Evolutionary conservation across 2,888 invertebrate species (phyloP), one percentile per base, ranked within the genome.

Genomic region (Andrena trimmerana): DNA sequence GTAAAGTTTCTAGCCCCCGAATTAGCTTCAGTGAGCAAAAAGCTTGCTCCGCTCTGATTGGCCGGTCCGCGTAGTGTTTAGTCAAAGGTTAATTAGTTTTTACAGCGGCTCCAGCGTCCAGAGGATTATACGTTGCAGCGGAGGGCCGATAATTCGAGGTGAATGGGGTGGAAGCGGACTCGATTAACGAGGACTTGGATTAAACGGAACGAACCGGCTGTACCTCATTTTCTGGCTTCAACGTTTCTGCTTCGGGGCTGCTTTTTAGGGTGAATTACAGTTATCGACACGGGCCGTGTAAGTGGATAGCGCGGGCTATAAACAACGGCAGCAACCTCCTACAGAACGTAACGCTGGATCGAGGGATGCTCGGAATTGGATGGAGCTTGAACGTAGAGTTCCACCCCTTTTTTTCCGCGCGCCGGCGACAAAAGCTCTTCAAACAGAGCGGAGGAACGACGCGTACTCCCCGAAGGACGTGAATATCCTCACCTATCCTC

Each of bases 1-100:
- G 31, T 33, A n/a, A 63, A 73, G 20, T 42, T 48, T 31, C 48
- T 2, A 48, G 31, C 54, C n/a, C 5, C 10, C 20, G 36, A 36
- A 74, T 78, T 67, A 74, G 62, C 52, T 62, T 50, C 0, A 27
- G 16, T 16, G 42, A 5, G 42, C 42, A n/a, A 20, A 57, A 33
- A 31, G 20, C 6, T 36, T 36, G 36, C 8, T 2, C 27, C 16
- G 20, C 36, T 27, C 6, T 24, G 33, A 31, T n/a, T n/a, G n/a
- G 8, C 54, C 2, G 8, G 29, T 1, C 27, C 16, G 1, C 6
- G 36, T 36, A 29, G 36, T 31, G 20, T 62, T 78, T 74, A 74
- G 75, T 68, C 48, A 27, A 63, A 27, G 48, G 27, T 63, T 75
- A 75, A 78, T 78, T 75, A 65, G 54, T 36, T 78, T 48, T 36